Base-by-base conservation (phyloP, 2,797 vertebrate species). In the Sorex maritimensis region DNA sequence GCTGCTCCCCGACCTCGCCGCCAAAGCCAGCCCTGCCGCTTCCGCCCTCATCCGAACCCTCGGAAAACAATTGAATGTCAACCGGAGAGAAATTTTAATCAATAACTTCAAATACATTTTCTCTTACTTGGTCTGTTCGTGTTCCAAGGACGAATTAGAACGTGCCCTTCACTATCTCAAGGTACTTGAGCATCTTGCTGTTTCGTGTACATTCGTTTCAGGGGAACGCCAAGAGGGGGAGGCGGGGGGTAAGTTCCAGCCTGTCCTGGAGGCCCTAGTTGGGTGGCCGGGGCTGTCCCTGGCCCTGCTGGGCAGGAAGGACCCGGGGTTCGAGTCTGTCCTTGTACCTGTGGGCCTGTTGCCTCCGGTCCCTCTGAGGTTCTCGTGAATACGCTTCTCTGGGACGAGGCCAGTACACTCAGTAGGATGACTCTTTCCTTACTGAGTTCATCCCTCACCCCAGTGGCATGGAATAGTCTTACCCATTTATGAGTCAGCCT, bases 101-200 rank as follows among this genome's bases (percentile, higher is more conserved):
- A 99, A 99, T 98, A 99, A 99, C 97, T 99, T 99, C 97, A 99
- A 99, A 94, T 99, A 99, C 97, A 99, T 99, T 95, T 99, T 99
- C 97, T 99, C 99, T 93, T 99, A 99, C 92, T 98, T 99, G 97
- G 99, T 99, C 86, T 99, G 99, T 97, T 99, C 99, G 95, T 99
- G 99, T 98, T 99, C 99, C 86, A 99, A 99, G 96, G 99, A 99
- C 96, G 99, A 99, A 97, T 98, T 99, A 82, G 99, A 99, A 96
- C 98, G 98, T 91, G 99, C 99, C 0, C 99, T 99, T 97, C 99
- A 99, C 96, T 99, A 99, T 97, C 98, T 99, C 5, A 99, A 99
- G 99, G 99, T 99, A 98, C 94, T 83, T 71, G 41, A 78, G n/a
- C 80, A 23, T 82, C 92, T 94, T 69, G 73, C 49, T 91, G 24